phyloP scores from a whole-genome alignment of 2,113 vertebrate genomes.

The Beaufortia kweichowensis region DNA sequence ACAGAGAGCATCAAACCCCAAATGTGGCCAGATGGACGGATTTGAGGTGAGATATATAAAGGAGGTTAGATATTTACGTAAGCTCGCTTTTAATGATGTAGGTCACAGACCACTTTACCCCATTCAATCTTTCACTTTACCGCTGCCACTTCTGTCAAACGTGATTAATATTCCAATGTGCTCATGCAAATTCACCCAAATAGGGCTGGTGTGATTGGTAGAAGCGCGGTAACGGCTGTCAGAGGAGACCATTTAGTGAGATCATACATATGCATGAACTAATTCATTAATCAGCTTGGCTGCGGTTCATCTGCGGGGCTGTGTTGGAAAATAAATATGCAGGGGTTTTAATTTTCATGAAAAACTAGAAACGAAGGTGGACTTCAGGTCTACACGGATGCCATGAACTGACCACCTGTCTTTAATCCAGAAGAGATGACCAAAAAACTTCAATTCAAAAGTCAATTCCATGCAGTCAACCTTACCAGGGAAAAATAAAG shows the following conservation, averaged over 20 bases:
- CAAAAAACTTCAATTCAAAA: too few relatives aligned
- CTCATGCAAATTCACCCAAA: conserved; percentile 70
- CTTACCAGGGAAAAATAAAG: too few relatives aligned
- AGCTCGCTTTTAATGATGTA: conserved; percentile 56
- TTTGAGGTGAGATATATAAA: conserved; percentile 36
- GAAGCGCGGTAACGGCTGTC: conserved; percentile 68
- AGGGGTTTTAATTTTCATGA: conserved; percentile 52
- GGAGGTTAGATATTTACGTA: conserved; percentile 46
- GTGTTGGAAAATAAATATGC: conserved; percentile 57
- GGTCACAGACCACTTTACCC: conserved; percentile 66
- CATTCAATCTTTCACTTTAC: conserved; percentile 60
- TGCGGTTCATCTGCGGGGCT: conserved; percentile 65
- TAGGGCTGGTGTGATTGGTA: conserved; percentile 53
- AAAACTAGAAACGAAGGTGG: conserved; percentile 1
- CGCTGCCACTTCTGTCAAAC: conserved; percentile 66
- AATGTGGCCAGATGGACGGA: conserved; percentile 60
- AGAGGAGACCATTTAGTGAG: conserved; percentile 65
- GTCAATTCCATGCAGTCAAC: too few relatives aligned
- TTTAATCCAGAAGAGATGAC: conserved; percentile 43
- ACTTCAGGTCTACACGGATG: background rate
- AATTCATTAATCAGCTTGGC: conserved; percentile 68
- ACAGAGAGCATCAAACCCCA: conserved; percentile 24
- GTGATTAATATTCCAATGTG: conserved; percentile 75
- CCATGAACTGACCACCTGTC: conserved; percentile 42
- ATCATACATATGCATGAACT: conserved; percentile 76